A percentile compares a stretch with the other conserved stretches of the same genome.
Evolutionary conservation across 1,140 invertebrate genomes (phyloP).

Genomic region (Lordiphosa clarofinis): DNA sequence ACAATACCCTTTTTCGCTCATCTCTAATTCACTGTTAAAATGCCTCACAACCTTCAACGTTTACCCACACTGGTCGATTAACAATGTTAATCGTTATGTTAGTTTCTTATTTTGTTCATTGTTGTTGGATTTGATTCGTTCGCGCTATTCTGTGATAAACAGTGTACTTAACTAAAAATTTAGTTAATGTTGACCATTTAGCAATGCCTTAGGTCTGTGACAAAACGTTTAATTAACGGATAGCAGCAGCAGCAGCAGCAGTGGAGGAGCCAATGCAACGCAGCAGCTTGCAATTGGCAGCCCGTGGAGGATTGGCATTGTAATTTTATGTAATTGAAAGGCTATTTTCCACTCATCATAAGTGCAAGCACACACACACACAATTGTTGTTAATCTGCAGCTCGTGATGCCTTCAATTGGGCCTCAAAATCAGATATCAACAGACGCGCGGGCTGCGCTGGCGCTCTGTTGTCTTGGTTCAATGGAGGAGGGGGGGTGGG

Average conservation of each 20-base stretch:
- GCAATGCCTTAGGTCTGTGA: constrained; percentile 24
- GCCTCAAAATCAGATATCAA: constrained; percentile 27
- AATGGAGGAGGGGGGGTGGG: too few relatives aligned
- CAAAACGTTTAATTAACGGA: neutral
- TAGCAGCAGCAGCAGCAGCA: too few relatives aligned
- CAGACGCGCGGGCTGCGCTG: constrained; percentile 29
- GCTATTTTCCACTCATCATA: constrained; percentile 26
- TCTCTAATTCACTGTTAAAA: too few relatives aligned
- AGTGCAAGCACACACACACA: too few relatives aligned
- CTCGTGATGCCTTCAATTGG: constrained; percentile 51
- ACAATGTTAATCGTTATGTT: constrained; percentile 17
- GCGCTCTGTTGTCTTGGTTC: constrained; percentile 18
- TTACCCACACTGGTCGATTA: constrained; percentile 4
- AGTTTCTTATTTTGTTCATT: constrained; percentile 7
- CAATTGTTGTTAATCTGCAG: constrained; percentile 42
- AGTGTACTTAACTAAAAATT: constrained; percentile 64
- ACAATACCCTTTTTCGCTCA: too few relatives aligned
- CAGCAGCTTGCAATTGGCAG: constrained; percentile 20
- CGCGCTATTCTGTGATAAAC: constrained; percentile 65
- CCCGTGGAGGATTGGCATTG: constrained; percentile 35
- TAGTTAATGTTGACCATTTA: constrained; percentile 56
- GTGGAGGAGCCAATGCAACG: constrained; percentile 15
- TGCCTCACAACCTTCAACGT: too few relatives aligned
- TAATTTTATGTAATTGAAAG: constrained; percentile 74
- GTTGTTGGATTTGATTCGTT: constrained; percentile 9